phyloP scores from a whole-genome alignment of 2,797 vertebrate genomes.

The Melanitta fusca region DNA sequence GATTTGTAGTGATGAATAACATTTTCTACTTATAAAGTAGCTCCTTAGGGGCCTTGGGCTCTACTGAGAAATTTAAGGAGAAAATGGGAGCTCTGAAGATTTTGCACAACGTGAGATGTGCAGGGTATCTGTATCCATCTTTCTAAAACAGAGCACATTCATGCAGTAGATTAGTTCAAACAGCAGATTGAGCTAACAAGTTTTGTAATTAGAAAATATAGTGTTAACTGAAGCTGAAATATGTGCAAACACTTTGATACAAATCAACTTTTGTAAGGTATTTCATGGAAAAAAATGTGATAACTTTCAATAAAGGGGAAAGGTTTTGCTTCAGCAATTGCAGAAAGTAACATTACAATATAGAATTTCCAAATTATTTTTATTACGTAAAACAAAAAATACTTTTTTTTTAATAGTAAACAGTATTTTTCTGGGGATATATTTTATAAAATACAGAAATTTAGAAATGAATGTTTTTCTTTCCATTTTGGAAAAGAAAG shows the following conservation, averaged over 20 bases:
- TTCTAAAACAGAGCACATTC: not conserved
- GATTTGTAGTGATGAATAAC: not conserved
- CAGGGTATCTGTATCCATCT: not conserved
- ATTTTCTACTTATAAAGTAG: not conserved
- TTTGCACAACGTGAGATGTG: not conserved
- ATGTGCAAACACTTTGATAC: not conserved
- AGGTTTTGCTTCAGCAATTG: not conserved
- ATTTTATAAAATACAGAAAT: not conserved
- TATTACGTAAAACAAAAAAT: not conserved
- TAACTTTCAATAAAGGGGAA: not conserved
- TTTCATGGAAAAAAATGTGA: not conserved
- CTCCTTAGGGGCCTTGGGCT: not conserved
- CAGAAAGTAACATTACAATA: not conserved
- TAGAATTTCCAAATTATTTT: not conserved
- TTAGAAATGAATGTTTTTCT: not conserved
- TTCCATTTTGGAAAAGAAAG: not conserved
- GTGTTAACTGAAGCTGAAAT: not conserved
- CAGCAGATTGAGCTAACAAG: not conserved
- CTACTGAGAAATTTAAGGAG: not conserved
- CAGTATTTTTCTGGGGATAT: not conserved
- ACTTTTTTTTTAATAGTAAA: not conserved
- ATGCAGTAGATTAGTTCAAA: not conserved
- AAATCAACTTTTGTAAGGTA: not conserved
- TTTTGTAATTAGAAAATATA: not conserved
- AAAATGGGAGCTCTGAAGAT: not conserved